Evolutionary conservation across 2,113 vertebrate species (phyloP).

Genomic region (Nymphicus hollandicus): DNA sequence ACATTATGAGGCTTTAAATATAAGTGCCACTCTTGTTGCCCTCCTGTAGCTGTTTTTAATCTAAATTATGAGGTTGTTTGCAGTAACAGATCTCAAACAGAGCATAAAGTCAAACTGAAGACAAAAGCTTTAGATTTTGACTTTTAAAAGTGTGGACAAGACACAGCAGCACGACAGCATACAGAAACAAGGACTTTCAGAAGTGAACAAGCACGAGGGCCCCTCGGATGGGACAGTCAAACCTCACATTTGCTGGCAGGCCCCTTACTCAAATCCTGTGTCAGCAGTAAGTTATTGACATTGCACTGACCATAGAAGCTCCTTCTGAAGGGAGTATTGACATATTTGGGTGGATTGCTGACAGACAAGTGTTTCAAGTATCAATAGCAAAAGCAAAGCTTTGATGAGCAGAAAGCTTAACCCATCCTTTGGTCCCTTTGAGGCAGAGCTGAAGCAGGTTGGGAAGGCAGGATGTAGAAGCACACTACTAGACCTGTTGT

Average conservation of each 20-base stretch:
- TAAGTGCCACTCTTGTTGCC: neutral
- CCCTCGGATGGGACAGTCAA: accelerated
- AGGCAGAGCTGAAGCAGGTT: neutral
- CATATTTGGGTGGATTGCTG: neutral
- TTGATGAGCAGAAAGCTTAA: neutral
- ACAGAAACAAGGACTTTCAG: neutral
- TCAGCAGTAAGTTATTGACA: neutral
- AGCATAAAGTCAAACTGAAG: neutral
- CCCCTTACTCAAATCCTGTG: neutral
- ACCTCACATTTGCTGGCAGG: neutral
- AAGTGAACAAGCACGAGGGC: neutral
- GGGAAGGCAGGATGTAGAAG: neutral
- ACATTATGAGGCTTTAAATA: neutral
- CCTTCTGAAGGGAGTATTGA: neutral
- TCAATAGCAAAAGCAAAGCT: neutral
- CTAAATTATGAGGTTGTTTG: neutral
- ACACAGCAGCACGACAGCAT: neutral
- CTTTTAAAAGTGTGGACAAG: neutral
- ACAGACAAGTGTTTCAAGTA: neutral
- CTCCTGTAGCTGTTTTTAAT: neutral
- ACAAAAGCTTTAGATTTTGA: neutral
- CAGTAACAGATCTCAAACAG: neutral
- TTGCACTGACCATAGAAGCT: neutral
- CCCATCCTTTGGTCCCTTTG: neutral
- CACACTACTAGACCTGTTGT: neutral